phyloP scores from a whole-genome alignment of 2,113 vertebrate species.

The Seriola aureovittata region DNA sequence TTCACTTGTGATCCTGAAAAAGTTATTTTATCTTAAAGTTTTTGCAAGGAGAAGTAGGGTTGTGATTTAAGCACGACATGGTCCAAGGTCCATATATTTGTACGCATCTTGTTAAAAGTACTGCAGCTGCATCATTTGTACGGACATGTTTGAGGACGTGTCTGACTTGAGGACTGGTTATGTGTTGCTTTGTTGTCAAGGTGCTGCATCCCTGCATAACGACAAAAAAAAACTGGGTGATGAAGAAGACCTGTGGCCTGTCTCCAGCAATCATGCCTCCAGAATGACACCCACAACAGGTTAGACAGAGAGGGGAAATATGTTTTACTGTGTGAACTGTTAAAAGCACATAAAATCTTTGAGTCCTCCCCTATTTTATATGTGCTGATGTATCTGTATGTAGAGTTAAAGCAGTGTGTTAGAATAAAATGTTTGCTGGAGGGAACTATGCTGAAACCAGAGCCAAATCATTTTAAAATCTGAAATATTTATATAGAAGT shows the following conservation, averaged over 20 bases:
- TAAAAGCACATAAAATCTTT: not conserved
- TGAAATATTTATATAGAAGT: not conserved
- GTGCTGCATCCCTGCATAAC: slow-evolving; percentile 16
- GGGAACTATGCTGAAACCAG: not conserved
- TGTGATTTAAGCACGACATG: too few relatives aligned
- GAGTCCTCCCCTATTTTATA: not conserved
- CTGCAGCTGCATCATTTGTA: not conserved
- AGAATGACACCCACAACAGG: slow-evolving; percentile 42
- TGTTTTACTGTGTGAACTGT: not conserved
- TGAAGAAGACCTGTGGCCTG: slow-evolving; percentile 24
- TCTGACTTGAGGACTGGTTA: not conserved
- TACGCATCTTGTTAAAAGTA: too few relatives aligned
- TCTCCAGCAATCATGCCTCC: slow-evolving; percentile 10
- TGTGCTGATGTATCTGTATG: not conserved
- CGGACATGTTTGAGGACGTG: not conserved
- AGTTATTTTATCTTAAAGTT: not conserved
- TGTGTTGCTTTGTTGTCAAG: slow-evolving; percentile 36
- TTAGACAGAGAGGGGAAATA: slow-evolving; percentile 15
- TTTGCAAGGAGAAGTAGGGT: not conserved
- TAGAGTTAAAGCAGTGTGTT: not conserved
- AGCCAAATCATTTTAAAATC: not conserved
- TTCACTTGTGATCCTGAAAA: not conserved
- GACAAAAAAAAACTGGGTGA: slow-evolving; percentile 30
- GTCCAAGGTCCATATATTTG: too few relatives aligned
- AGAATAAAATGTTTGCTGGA: not conserved